These are phyloP conservation scores for Dendrocincla fuliginosa DNA, from an alignment of 2,797 vertebrate genomes.

Conservation along the genomic window DNA sequence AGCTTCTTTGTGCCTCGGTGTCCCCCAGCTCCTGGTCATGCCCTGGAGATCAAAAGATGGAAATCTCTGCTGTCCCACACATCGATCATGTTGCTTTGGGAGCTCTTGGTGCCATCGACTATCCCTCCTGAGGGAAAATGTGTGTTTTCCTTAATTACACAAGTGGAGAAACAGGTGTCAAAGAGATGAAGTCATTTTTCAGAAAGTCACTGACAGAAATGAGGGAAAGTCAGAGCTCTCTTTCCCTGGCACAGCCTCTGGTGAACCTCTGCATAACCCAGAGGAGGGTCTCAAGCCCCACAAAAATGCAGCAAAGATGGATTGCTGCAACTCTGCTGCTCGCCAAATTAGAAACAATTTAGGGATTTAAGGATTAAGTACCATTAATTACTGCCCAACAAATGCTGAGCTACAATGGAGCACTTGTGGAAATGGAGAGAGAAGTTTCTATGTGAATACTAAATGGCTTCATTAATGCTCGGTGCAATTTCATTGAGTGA, in stretches of 20 bases:
- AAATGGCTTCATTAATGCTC: conserved; percentile 62
- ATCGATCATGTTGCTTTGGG: background rate
- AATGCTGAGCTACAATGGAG: conserved; percentile 64
- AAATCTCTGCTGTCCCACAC: background rate
- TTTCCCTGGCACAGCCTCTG: background rate
- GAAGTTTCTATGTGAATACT: conserved; percentile 63
- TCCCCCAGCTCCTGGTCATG: fast-evolving
- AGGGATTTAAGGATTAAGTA: conserved; percentile 74
- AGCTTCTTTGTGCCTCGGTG: background rate
- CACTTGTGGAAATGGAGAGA: conserved; percentile 59
- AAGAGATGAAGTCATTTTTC: background rate
- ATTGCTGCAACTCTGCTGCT: conserved; percentile 49
- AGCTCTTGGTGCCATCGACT: background rate
- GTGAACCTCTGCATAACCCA: background rate
- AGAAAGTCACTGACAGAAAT: background rate
- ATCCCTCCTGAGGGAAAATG: background rate
- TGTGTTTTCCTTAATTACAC: background rate
- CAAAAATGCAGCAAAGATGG: background rate
- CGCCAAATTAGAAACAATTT: conserved; percentile 74
- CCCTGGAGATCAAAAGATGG: background rate
- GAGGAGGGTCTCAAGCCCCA: background rate
- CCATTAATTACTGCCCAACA: conserved; percentile 76
- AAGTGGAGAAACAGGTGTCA: background rate
- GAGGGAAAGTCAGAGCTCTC: background rate
- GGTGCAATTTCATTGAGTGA: conserved; percentile 4